These are phyloP conservation scores for Lanius ludovicianus DNA, from an alignment of 2,113 vertebrate species.

Conservation along the genomic window DNA sequence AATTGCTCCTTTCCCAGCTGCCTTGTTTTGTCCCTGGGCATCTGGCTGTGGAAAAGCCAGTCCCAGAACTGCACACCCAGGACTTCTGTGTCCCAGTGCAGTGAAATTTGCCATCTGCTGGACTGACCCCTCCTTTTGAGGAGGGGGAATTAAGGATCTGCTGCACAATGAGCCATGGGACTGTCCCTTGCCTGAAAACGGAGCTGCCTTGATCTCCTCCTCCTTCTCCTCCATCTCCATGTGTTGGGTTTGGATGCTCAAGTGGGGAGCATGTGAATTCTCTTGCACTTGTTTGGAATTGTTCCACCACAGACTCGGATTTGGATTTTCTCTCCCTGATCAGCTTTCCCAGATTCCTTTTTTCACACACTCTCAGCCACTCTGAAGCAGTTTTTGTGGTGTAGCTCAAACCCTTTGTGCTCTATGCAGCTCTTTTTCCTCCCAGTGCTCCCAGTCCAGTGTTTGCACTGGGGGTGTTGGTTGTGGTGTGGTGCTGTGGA, in stretches of 20 bases:
- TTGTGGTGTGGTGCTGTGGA: background rate
- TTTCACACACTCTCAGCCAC: background rate
- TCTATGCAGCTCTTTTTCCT: background rate
- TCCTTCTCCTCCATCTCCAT: background rate
- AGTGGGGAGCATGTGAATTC: background rate
- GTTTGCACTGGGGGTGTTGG: background rate
- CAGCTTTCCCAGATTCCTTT: background rate
- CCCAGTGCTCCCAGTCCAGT: background rate
- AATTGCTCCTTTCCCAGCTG: background rate
- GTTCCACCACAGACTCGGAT: background rate
- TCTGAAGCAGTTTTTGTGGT: background rate
- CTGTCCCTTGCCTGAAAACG: background rate
- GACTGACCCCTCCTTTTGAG: background rate
- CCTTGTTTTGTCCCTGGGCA: accelerated
- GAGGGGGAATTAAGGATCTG: background rate
- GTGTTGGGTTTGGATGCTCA: background rate
- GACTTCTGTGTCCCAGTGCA: background rate
- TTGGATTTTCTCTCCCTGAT: background rate
- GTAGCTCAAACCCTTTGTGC: background rate
- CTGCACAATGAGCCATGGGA: background rate
- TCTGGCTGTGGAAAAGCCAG: background rate
- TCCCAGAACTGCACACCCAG: background rate
- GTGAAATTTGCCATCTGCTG: background rate
- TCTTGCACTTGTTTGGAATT: background rate
- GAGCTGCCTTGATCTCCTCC: background rate